These are phyloP conservation scores for Drosophila ochracea DNA, from an alignment of 2,888 invertebrate genomes.

Conservation along the genomic window DNA sequence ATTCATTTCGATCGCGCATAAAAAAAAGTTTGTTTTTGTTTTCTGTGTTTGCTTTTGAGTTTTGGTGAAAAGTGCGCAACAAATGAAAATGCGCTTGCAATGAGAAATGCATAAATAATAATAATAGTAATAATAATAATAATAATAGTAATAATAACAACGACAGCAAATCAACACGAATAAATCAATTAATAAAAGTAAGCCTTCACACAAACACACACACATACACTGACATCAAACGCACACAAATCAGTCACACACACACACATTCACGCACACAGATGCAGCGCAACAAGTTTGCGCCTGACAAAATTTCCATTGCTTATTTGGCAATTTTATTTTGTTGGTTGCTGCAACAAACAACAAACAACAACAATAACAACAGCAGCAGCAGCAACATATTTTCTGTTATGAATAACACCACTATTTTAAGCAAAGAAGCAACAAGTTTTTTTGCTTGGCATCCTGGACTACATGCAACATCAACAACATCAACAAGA, in stretches of 20 bases:
- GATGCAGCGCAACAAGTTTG: slow-evolving; percentile 69
- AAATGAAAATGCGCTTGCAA: slow-evolving; percentile 44
- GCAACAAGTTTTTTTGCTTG: slow-evolving; percentile 46
- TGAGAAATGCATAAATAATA: slow-evolving; percentile 25
- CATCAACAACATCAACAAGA: slow-evolving; percentile 10
- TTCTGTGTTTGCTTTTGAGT: slow-evolving; percentile 42
- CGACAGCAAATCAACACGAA: slow-evolving; percentile 38
- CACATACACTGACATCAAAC: slow-evolving; percentile 2
- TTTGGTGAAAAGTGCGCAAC: slow-evolving; percentile 61
- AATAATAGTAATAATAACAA: slow-evolving; percentile 11
- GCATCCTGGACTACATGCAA: slow-evolving; percentile 30
- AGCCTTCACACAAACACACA: slow-evolving; percentile 47
- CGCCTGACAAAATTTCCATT: slow-evolving; percentile 73
- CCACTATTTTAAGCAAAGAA: slow-evolving; percentile 19
- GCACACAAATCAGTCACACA: slow-evolving; percentile 12
- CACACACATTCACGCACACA: slow-evolving; percentile 23
- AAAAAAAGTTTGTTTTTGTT: slow-evolving; percentile 49
- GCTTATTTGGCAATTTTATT: slow-evolving; percentile 60
- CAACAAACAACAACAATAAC: slow-evolving; percentile 8
- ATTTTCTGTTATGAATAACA: slow-evolving; percentile 9
- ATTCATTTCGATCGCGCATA: slow-evolving; percentile 50
- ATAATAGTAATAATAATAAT: slow-evolving; percentile 19
- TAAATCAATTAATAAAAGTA: slow-evolving; percentile 63
- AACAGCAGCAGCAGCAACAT: slow-evolving; percentile 3
- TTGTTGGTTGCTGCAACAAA: slow-evolving; percentile 40